Conservation (phyloP, 1,140 invertebrate species). For the Seison nebaliae region DNA sequence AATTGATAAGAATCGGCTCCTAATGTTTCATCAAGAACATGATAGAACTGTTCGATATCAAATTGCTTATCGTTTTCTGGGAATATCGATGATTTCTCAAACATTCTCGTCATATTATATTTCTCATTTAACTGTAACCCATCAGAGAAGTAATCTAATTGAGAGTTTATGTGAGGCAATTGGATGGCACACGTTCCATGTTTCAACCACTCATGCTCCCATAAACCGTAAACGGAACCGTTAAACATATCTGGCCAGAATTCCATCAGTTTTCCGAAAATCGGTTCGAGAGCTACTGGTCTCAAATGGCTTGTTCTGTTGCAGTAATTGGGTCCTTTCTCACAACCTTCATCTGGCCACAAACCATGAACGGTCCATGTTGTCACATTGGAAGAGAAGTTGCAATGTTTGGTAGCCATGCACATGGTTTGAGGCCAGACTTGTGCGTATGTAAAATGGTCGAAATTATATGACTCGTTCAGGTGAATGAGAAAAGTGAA, state of each 20-base stretch:
- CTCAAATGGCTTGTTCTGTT: slow-evolving; percentile 8
- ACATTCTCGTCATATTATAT: too few species aligned
- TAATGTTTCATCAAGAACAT: too few species aligned
- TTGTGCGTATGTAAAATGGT: too few species aligned
- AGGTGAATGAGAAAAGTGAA: too few species aligned
- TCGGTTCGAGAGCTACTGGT: slow-evolving; percentile 1
- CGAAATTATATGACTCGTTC: too few species aligned
- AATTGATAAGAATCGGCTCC: too few species aligned
- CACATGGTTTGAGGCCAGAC: too few species aligned
- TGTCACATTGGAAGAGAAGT: slow-evolving; percentile 2
- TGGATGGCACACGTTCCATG: slow-evolving; percentile 10
- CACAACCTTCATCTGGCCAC: slow-evolving; percentile 5
- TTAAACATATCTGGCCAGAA: slow-evolving; percentile 12
- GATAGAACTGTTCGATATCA: too few species aligned
- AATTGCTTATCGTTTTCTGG: too few species aligned
- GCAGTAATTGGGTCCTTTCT: slow-evolving; percentile 9
- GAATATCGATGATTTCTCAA: too few species aligned
- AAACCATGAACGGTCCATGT: slow-evolving; percentile 11
- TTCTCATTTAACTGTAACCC: too few species aligned
- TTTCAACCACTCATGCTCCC: slow-evolving; percentile 12
- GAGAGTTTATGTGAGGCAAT: slow-evolving; percentile 2
- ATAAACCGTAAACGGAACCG: slow-evolving; percentile 7
- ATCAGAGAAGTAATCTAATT: slow-evolving; percentile 12
- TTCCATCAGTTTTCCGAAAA: slow-evolving; percentile 1
- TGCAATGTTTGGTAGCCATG: slow-evolving; percentile 5